phyloP scores from a whole-genome alignment of 2,113 vertebrate species.

The Petrocephalus zakoni region DNA sequence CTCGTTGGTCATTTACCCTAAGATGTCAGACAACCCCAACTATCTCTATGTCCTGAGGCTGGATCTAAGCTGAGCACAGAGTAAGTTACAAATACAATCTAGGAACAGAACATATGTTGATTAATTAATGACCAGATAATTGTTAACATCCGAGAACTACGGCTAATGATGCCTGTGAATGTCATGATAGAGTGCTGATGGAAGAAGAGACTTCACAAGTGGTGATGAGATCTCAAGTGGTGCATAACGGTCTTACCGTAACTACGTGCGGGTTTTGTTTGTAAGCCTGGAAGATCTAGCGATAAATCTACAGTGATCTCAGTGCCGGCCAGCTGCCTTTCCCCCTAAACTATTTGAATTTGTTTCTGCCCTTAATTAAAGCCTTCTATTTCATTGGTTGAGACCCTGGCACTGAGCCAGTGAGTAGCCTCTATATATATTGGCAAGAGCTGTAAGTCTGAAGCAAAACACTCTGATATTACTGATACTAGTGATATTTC shows the following conservation, averaged over 20 bases:
- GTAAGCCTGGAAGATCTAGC: not conserved
- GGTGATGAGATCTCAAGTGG: not conserved
- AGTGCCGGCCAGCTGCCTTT: not conserved
- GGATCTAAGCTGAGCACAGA: not conserved
- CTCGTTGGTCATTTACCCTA: not conserved
- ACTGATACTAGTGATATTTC: slow-evolving; percentile 19
- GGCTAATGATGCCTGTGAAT: not conserved
- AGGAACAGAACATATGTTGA: not conserved
- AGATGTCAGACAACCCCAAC: not conserved
- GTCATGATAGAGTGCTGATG: not conserved
- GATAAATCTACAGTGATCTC: slow-evolving; percentile 14
- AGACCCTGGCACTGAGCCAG: slow-evolving; percentile 55
- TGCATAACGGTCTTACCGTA: not conserved
- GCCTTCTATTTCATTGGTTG: slow-evolving; percentile 60
- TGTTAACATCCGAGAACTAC: not conserved
- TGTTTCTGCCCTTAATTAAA: slow-evolving; percentile 27
- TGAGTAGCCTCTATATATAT: slow-evolving; percentile 52
- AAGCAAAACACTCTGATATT: slow-evolving; percentile 51
- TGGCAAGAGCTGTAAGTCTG: slow-evolving; percentile 37
- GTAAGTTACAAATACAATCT: not conserved
- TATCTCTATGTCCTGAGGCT: not conserved
- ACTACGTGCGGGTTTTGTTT: not conserved
- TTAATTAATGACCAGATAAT: not conserved
- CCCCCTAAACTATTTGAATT: slow-evolving; percentile 15
- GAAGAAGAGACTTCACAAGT: not conserved